These are phyloP conservation scores for Mesopsocus fuscifrons DNA, from an alignment of 2,888 invertebrate genomes.

Conservation along the genomic window DNA sequence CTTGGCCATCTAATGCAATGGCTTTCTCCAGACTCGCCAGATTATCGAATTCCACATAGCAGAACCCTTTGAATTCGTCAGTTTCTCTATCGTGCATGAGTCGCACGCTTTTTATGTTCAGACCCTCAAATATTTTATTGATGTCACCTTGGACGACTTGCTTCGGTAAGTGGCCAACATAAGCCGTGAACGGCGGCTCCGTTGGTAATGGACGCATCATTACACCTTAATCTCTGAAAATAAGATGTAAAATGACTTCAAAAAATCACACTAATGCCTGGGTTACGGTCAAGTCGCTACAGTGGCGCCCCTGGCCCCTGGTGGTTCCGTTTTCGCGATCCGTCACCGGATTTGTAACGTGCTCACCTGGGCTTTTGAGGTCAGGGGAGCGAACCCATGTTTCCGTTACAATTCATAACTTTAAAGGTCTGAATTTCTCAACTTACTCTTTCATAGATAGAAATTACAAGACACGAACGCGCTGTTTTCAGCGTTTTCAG, in stretches of 20 bases:
- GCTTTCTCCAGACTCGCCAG: constrained; percentile 60
- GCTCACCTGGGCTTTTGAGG: too few species aligned
- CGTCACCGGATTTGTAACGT: too few species aligned
- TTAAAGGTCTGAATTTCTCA: too few species aligned
- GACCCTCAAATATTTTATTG: constrained; percentile 52
- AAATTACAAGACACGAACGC: too few species aligned
- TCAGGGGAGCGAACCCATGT: too few species aligned
- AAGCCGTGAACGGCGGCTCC: constrained; percentile 84
- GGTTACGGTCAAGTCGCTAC: too few species aligned
- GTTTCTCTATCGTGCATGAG: constrained; percentile 89
- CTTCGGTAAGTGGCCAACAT: constrained; percentile 80
- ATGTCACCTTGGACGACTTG: constrained; percentile 87
- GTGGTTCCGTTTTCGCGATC: too few species aligned
- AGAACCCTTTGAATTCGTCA: constrained; percentile 90
- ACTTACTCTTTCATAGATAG: too few species aligned
- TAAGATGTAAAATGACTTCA: neutral
- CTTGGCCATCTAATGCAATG: constrained; percentile 56
- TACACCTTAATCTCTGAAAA: constrained; percentile 34
- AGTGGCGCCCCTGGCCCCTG: too few species aligned
- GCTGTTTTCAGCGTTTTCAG: too few species aligned
- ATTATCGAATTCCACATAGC: constrained; percentile 90
- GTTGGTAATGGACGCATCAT: constrained; percentile 61
- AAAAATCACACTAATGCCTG: too few species aligned
- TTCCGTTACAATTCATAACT: too few species aligned
- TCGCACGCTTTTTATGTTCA: constrained; percentile 60